Evolutionary conservation across 2,113 vertebrate genomes (phyloP), one percentile per base, ranked within the genome.

Genomic region (Neolamprologus ventralis): DNA sequence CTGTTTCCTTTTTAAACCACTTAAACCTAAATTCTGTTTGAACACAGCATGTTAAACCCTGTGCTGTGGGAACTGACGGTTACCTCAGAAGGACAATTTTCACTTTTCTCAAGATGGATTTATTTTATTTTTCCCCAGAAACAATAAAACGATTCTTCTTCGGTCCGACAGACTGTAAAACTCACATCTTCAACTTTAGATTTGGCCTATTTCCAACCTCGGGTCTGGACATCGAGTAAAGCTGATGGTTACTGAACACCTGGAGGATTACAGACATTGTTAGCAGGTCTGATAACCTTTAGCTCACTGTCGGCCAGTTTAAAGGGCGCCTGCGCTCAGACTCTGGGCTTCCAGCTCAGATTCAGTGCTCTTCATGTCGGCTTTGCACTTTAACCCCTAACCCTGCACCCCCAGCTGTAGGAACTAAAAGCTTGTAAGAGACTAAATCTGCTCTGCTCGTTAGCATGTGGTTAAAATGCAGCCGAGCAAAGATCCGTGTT

Each of bases 61-160:
- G 63, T 37, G 33, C 33, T 40, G 26, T 60, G n/a, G 2, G 35
- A 40, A 2, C 35, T 68, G 35, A 40, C 3, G 12, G 35, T 2
- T 40, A 40, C 19, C 33, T 68, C n/a, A 13, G 63, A 68, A 40
- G 35, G 63, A 68, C 35, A 68, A 68, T 40, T 40, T 21, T 42
- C 60, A 35, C 31, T 35, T 65, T 65, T 65, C 6, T 63, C 31
- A 12, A n/a, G 0, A 35, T n/a, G 0, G 4, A 35, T 65, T 65
- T 65, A 35, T 65, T 0, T n/a, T n/a, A 63, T 35, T 65, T 65
- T 65, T 0, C 60, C 31, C 4, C 60, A 65, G 60, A 65, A 65
- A 35, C 31, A 35, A 3, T 65, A 65, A 35, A 65, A 7, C 0
- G 31, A 7, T 65, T 65, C 17, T 7, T n/a, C 60, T 35, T 65